A percentile compares a stretch with the other conserved stretches of the same genome.
Conservation (phyloP, 2,888 invertebrate genomes). For the Ormyrus nitidulus region DNA sequence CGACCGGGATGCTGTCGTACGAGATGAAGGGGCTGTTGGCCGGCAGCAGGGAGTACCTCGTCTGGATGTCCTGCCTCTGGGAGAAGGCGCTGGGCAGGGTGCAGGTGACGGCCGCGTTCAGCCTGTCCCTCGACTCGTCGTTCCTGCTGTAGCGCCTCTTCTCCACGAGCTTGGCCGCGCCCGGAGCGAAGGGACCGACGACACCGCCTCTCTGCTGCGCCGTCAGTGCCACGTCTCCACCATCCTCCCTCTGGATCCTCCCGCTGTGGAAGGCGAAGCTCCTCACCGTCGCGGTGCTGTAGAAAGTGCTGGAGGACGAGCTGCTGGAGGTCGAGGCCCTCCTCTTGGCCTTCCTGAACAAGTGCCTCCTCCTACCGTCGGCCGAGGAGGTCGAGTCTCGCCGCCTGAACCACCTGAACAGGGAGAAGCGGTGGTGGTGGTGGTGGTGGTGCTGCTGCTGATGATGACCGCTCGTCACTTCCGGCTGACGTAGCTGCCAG, state of each 20-base stretch:
- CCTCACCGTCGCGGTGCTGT: slow-evolving; percentile 84
- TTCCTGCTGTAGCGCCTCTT: slow-evolving; percentile 42
- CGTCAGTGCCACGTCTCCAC: slow-evolving; percentile 51
- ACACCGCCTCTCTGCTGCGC: slow-evolving; percentile 61
- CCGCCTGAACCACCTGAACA: slow-evolving; percentile 85
- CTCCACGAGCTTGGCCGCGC: slow-evolving; percentile 65
- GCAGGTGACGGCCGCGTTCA: slow-evolving; percentile 56
- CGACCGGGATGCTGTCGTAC: slow-evolving; percentile 65
- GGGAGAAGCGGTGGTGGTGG: slow-evolving; percentile 77
- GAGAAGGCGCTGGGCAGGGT: slow-evolving; percentile 66
- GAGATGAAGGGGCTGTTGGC: slow-evolving; percentile 61
- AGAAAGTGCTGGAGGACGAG: slow-evolving; percentile 80
- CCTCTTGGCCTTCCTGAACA: slow-evolving; percentile 56
- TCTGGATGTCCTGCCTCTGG: slow-evolving; percentile 64
- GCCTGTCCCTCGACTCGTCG: slow-evolving; percentile 46
- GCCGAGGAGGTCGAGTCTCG: slow-evolving; percentile 66
- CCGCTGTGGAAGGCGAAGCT: slow-evolving; percentile 83
- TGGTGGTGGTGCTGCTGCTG: slow-evolving; percentile 52
- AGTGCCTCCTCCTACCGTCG: slow-evolving; percentile 43
- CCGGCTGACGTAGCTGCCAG: slow-evolving; percentile 43
- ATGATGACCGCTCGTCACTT: background rate
- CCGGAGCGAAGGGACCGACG: slow-evolving; percentile 69
- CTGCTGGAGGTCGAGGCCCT: slow-evolving; percentile 62
- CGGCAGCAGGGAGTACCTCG: slow-evolving; percentile 69
- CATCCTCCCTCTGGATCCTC: slow-evolving; percentile 73